Conservation (phyloP, 1,140 invertebrate species). For the Lamellibrachia luymesi region DNA sequence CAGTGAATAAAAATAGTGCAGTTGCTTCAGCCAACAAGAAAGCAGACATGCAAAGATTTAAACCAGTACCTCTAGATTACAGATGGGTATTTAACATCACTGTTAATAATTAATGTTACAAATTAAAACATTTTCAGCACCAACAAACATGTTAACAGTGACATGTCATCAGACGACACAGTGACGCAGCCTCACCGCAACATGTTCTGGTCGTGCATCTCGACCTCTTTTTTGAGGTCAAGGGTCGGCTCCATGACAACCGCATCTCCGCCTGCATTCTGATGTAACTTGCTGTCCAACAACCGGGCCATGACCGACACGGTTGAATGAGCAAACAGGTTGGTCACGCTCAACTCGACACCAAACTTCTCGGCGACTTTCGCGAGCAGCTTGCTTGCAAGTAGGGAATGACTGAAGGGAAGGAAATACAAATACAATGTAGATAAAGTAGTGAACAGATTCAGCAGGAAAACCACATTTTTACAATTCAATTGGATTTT, state of each 20-base stretch:
- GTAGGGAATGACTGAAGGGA: slow-evolving; percentile 58
- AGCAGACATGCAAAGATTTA: too few relatives aligned
- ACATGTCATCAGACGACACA: neutral
- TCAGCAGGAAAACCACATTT: neutral
- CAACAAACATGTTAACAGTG: neutral
- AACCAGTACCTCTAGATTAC: too few relatives aligned
- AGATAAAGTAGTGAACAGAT: neutral
- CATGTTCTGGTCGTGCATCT: slow-evolving; percentile 53
- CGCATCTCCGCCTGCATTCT: neutral
- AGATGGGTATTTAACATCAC: too few relatives aligned
- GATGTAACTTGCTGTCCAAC: slow-evolving; percentile 39
- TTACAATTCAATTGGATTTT: neutral
- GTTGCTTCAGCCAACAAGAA: too few relatives aligned
- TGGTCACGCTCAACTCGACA: slow-evolving; percentile 48
- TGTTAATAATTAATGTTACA: too few relatives aligned
- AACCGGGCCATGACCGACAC: slow-evolving; percentile 50
- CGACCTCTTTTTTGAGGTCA: slow-evolving; percentile 52
- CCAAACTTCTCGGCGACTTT: slow-evolving; percentile 52
- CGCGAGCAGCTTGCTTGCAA: slow-evolving; percentile 57
- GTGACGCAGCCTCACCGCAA: slow-evolving; percentile 43
- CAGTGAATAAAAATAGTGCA: too few relatives aligned
- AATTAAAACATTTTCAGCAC: too few relatives aligned
- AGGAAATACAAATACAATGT: neutral
- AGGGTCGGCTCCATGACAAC: slow-evolving; percentile 25
- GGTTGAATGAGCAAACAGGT: slow-evolving; percentile 56